Evolutionary conservation across 1,140 invertebrate species (phyloP).

Genomic region (Caenorhabditis briggsae): DNA sequence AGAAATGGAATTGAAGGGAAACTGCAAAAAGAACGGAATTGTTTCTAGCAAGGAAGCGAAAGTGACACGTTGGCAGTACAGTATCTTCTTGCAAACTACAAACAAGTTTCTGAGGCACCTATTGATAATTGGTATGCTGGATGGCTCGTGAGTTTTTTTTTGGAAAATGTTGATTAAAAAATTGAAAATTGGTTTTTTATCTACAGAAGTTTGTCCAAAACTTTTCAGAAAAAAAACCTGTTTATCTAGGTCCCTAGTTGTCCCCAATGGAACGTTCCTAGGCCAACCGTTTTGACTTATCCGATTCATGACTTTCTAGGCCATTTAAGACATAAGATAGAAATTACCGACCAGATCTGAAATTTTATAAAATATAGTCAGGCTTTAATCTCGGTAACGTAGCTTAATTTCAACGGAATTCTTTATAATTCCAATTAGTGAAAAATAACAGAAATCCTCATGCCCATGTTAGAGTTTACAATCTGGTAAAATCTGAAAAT

Average conservation of each 20-base stretch:
- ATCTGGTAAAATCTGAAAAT: neutral
- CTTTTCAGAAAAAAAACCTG: neutral
- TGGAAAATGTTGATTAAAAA: neutral
- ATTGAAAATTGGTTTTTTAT: neutral
- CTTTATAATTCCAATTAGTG: no score
- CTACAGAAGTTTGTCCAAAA: neutral
- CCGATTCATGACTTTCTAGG: no score
- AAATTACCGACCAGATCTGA: no score
- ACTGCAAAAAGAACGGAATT: neutral
- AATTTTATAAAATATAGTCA: no score
- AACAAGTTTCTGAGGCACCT: slow-evolving; percentile 62
- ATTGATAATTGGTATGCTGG: slow-evolving; percentile 59
- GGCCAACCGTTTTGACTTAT: no score
- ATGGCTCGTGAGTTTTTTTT: slow-evolving; percentile 54
- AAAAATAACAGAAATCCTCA: no score
- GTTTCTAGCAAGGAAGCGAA: slow-evolving; percentile 55
- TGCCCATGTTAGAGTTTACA: no score
- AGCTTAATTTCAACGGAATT: no score
- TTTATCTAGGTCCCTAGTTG: no score
- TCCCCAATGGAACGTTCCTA: no score
- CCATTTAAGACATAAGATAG: no score
- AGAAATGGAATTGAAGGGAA: neutral
- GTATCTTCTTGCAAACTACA: slow-evolving; percentile 66
- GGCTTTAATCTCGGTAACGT: no score
- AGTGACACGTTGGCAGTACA: slow-evolving; percentile 66